Conservation (phyloP, 2,888 invertebrate genomes). For the Drosophila subsilvestris region DNA sequence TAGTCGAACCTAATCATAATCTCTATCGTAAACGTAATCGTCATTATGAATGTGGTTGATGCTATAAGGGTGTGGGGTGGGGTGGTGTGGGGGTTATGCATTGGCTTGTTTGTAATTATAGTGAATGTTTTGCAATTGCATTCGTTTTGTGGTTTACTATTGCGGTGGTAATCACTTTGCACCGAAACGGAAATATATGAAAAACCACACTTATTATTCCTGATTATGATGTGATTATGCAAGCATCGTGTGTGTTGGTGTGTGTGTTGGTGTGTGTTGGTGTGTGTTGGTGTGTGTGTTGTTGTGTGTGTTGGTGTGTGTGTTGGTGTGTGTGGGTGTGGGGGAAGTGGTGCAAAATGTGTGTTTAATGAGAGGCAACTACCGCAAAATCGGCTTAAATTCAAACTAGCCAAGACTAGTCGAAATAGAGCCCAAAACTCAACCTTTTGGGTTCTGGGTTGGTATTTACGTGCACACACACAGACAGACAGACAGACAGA, state of each 20-base stretch:
- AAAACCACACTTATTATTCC: constrained; percentile 56
- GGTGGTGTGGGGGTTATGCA: not conserved
- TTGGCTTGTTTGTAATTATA: constrained; percentile 36
- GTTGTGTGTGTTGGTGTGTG: not conserved
- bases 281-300: not conserved
- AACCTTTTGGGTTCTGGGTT: not conserved
- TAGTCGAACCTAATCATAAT: constrained; percentile 4
- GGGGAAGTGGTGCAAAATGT: not conserved
- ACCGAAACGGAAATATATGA: constrained; percentile 26
- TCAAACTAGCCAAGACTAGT: constrained; percentile 10
- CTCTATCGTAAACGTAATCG: constrained; percentile 8
- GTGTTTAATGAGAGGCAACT: constrained; percentile 42
- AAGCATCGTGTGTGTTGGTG: constrained; percentile 2
- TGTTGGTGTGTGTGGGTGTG: not conserved
- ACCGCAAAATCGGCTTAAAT: constrained; percentile 33
- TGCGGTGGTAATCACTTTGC: constrained; percentile 64
- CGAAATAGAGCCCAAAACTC: not conserved
- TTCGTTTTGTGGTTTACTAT: constrained; percentile 61
- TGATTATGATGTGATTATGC: constrained; percentile 55
- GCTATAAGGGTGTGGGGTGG: too few relatives aligned
- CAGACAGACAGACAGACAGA: too few relatives aligned
- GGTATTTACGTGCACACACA: too few relatives aligned
- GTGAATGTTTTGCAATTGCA: constrained; percentile 53
- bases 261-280: not conserved
- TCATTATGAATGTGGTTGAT: constrained; percentile 14